Conservation (phyloP, 1,140 invertebrate species). For the Drosophila nikananu region DNA sequence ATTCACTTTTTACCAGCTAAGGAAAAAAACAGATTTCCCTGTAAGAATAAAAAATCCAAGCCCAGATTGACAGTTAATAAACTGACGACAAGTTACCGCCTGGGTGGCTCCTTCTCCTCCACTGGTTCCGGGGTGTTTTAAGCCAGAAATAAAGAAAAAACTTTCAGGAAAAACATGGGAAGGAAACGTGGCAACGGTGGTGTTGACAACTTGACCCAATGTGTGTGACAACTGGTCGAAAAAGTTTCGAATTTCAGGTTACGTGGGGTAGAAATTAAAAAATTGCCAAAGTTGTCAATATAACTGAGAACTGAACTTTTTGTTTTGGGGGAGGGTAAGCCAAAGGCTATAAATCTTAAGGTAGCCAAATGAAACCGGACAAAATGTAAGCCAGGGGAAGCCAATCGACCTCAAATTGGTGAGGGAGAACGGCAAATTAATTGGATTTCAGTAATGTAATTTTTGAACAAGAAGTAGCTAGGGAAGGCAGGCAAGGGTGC, state of each 20-base stretch:
- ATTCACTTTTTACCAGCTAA: not conserved
- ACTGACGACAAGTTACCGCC: constrained; percentile 73
- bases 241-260: constrained; percentile 58
- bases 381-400: not conserved
- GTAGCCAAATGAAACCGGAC: constrained; percentile 1
- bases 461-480: not conserved
- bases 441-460: constrained; percentile 5
- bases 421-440: not conserved
- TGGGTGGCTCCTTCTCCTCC: constrained; percentile 42
- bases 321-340: not conserved
- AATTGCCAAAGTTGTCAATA: constrained; percentile 61
- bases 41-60: constrained; percentile 25
- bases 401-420: constrained; percentile 3
- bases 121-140: constrained; percentile 22
- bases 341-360: constrained; percentile 35
- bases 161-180: not conserved
- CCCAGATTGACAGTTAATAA: constrained; percentile 82
- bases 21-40: not conserved
- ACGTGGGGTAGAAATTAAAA: constrained; percentile 53
- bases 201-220: constrained; percentile 78
- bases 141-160: constrained; percentile 1
- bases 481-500: not conserved
- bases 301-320: constrained; percentile 27
- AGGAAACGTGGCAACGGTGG: constrained; percentile 65
- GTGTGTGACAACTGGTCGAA: constrained; percentile 62